Percentiles rank a stretch among this genome's conserved stretches.
Evolutionary conservation across 2,113 vertebrate genomes (phyloP).

Genomic region (Balaeniceps rex): DNA sequence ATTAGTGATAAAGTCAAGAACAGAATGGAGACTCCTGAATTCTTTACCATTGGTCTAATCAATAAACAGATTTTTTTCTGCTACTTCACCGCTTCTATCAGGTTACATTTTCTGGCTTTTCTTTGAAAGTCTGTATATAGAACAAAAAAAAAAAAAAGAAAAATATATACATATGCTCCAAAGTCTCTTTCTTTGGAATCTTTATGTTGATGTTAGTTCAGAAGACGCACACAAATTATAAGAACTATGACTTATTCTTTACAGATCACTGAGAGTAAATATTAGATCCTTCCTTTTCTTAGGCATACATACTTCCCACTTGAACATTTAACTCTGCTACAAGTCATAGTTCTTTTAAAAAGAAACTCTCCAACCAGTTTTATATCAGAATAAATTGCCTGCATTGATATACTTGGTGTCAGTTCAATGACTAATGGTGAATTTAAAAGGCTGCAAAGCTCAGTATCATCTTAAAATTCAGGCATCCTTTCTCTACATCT

Average conservation of each 20-base stretch:
- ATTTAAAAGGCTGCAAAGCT: slow-evolving; percentile 9
- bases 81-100: not conserved
- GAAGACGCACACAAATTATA: not conserved
- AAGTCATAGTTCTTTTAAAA: not conserved
- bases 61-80: not conserved
- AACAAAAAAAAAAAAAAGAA: not conserved
- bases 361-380: not conserved
- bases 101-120: not conserved
- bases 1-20: not conserved
- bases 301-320: not conserved
- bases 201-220: not conserved
- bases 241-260: not conserved
- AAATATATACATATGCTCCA: too few relatives aligned
- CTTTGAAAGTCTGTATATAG: not conserved
- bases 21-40: not conserved
- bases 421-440: slow-evolving; percentile 33
- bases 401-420: not conserved
- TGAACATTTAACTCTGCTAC: not conserved
- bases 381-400: slow-evolving; percentile 17
- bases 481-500: slow-evolving; percentile 1
- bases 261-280: not conserved
- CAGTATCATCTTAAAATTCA: slow-evolving; percentile 17
- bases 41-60: not conserved
- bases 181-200: not conserved
- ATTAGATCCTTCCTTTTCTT: not conserved